Conservation (phyloP, 1,140 invertebrate species). For the Oscheius sp. region DNA sequence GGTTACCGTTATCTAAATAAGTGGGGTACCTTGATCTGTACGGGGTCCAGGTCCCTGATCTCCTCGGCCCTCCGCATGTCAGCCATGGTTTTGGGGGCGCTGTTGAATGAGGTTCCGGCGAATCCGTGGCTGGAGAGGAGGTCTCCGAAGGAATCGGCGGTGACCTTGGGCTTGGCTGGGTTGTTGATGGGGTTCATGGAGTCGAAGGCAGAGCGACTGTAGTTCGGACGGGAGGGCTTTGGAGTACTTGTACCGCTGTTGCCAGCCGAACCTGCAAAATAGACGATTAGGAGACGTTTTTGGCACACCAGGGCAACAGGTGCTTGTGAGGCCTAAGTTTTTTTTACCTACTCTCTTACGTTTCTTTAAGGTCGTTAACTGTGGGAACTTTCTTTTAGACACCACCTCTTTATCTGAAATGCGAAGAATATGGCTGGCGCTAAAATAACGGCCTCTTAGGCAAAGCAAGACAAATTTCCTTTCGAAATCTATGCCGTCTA, state of each 20-base stretch:
- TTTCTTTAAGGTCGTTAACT: too few relatives aligned
- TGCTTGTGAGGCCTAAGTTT: too few relatives aligned
- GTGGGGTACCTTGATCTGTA: conserved; percentile 32
- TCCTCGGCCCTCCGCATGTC: conserved; percentile 48
- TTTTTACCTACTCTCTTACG: too few relatives aligned
- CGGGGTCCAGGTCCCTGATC: conserved; percentile 47
- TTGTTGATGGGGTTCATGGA: conserved; percentile 23
- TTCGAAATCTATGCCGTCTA: too few relatives aligned
- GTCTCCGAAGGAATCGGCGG: conserved; percentile 48
- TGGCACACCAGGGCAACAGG: too few relatives aligned
- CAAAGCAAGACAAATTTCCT: too few relatives aligned
- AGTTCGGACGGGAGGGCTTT: conserved; percentile 35
- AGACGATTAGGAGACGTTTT: neutral
- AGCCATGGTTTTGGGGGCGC: conserved; percentile 35
- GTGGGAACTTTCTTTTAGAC: too few relatives aligned
- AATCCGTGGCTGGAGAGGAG: conserved; percentile 43
- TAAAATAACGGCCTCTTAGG: too few relatives aligned
- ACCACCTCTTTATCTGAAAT: too few relatives aligned
- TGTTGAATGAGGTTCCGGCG: neutral
- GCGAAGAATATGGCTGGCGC: too few relatives aligned
- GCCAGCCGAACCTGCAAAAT: conserved; percentile 17
- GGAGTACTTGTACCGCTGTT: conserved; percentile 41
- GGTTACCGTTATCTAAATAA: neutral
- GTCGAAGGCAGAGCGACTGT: conserved; percentile 44
- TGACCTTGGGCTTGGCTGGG: conserved; percentile 41